Evolutionary conservation across 1,140 invertebrate species (phyloP), one percentile per base, ranked within the genome.

Genomic region (Nymphalis io): DNA sequence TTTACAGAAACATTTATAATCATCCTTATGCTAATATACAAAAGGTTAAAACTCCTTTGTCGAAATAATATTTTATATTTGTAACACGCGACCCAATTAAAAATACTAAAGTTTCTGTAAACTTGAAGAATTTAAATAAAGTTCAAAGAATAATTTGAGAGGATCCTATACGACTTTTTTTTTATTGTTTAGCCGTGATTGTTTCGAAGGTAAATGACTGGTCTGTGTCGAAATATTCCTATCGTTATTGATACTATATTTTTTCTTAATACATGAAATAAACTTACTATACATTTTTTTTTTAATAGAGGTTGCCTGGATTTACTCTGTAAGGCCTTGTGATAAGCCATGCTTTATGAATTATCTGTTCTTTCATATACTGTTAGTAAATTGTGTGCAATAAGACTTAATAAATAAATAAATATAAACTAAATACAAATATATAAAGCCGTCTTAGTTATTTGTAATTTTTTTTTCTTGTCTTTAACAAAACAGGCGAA

Each of bases 61-160:
- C 5, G 15, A 64, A 38, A 21, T 27, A 3, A 40, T 2, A 27
- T 20, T 13, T n/a, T 33, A 55, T 15, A 1, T 55, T 55, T 27
- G 21, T 42, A n/a, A 40, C 40, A 53, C 48, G 27, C 61, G 61
- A 57, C 48, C 62, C 51, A 64, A 64, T 64, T 64, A 64, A 55
- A 42, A n/a, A 44, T 27, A 39, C 27, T 53, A 64, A 64, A 64
- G 38, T 42, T 64, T 57, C 27, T 16, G 18, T 2, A 11, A 10
- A 42, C 42, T 63, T 63, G 12, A n/a, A 64, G 18, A 39, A 57
- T 57, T 64, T 40, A 55, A 64, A 64, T 64, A 42, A 18, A 55
- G 48, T 64, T 64, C 62, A 51, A 63, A 57, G 62, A 57, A 57
- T 57, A 42, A 64, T 55, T 38, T 38, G 60, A 48, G 15, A 44